These are phyloP conservation scores for Yasuhikotakia modesta DNA, from an alignment of 2,797 vertebrate species.

Conservation along the genomic window DNA sequence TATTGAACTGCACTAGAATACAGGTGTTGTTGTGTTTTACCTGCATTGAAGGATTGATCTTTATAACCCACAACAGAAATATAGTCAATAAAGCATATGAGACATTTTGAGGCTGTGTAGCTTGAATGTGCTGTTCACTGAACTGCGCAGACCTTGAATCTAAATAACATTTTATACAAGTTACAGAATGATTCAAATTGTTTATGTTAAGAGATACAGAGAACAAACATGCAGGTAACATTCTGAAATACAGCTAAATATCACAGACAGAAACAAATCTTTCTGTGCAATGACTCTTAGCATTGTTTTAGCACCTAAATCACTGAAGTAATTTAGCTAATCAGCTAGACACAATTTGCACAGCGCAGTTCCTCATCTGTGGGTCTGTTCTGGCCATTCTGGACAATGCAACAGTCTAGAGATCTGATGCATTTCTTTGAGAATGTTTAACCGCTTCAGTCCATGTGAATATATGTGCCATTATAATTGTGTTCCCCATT, in stretches of 20 bases:
- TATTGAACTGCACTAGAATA: slow-evolving; percentile 6
- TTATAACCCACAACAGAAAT: background rate
- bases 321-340: background rate
- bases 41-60: slow-evolving; percentile 12
- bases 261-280: too few relatives aligned
- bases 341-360: background rate
- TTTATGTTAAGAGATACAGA: background rate
- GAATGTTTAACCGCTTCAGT: background rate
- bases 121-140: background rate
- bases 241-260: background rate
- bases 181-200: background rate
- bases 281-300: too few relatives aligned
- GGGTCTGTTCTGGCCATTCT: background rate
- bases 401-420: too few relatives aligned
- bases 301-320: too few relatives aligned
- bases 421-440: too few relatives aligned
- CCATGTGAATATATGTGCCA: background rate
- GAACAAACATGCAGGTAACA: background rate
- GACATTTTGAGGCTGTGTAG: background rate
- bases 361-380: background rate
- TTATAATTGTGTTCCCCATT: background rate
- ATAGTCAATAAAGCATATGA: background rate
- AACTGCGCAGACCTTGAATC: slow-evolving; percentile 2
- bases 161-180: background rate
- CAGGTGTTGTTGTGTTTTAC: slow-evolving; percentile 8